phyloP scores from a whole-genome alignment of 2,797 vertebrate species.

The Telmatherina bonti region DNA sequence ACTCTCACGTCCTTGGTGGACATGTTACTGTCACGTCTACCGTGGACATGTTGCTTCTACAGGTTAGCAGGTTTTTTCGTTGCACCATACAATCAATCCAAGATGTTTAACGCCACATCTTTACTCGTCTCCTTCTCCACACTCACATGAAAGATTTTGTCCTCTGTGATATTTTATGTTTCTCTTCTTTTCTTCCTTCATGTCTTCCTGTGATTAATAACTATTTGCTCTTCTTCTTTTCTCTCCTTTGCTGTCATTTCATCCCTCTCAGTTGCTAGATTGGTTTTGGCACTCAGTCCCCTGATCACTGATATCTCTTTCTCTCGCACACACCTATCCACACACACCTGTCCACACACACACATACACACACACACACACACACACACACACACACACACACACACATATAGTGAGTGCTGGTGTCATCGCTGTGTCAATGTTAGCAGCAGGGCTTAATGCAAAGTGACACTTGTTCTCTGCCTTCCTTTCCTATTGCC shows the following conservation, averaged over 20 bases:
- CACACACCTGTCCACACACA: too few species aligned
- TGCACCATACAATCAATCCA: too few species aligned
- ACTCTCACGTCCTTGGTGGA: too few species aligned
- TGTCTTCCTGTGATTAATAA: background rate
- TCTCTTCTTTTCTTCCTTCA: background rate
- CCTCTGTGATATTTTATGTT: background rate
- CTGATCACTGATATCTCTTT: slow-evolving; percentile 60
- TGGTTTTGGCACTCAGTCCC: slow-evolving; percentile 96
- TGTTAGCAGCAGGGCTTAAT: slow-evolving; percentile 98
- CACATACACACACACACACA: too few species aligned
- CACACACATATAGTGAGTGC: slow-evolving; percentile 76
- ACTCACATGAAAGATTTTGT: background rate
- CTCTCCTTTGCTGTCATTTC: background rate
- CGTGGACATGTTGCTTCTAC: too few species aligned
- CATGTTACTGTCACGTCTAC: too few species aligned
- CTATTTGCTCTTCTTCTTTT: background rate
- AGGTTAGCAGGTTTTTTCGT: too few species aligned
- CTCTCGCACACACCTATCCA: too few species aligned
- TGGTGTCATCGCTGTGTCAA: slow-evolving; percentile 91
- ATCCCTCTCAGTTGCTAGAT: slow-evolving; percentile 78
- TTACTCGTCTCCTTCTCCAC: too few species aligned
- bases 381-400: too few species aligned
- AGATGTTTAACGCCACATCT: too few species aligned
- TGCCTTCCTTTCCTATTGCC: slow-evolving; percentile 94
- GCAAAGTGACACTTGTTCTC: slow-evolving; percentile 99